Evolutionary conservation across 1,140 invertebrate species (phyloP), one percentile per base, ranked within the genome.

Genomic region (Euura saliciscinereae): DNA sequence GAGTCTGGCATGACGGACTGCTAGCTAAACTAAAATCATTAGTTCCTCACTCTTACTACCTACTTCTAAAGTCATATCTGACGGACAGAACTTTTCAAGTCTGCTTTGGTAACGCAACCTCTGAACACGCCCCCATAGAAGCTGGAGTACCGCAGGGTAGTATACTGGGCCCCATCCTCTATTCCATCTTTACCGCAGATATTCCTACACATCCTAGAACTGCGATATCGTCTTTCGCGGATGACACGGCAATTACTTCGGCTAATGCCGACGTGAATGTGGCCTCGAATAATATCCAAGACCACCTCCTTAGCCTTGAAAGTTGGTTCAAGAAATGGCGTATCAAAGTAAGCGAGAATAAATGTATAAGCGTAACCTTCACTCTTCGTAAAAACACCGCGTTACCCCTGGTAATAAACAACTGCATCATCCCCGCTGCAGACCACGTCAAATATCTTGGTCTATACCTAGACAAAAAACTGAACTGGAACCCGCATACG

Each of bases 171-270:
- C 75, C 74, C 7, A 6, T 74, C 7, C 74, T 79, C 4, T 80
- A 75, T 65, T 73, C 45, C 13, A 45, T 80, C 8, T 79, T 73
- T 67, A 73, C 73, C 8, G n/a, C 65, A 4, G 77, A 79, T 69
- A 73, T 78, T 7, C 75, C 79, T 11, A 64, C 70, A 10, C 11
- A 44, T 28, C 13, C 46, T 6, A 73, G 67, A 51, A 75, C 66
- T 42, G 70, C 28, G 13, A 65, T 70, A 4, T 74, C 71, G n/a
- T 68, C 66, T 5, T 78, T 68, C 64, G 78, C 76, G 43, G 78
- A 82, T 66, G 81, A 81, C 72, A 80, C 79, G 6, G 75, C 77
- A 8, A 59, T 80, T 5, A 44, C 78, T 5, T 44, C 74, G n/a
- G 13, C 44, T 2, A 65, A 68, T 11, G 45, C 66, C 7, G 68